These are phyloP conservation scores for Caenorhabditis macrosperma DNA, from an alignment of 2,888 invertebrate species.

Conservation along the genomic window DNA sequence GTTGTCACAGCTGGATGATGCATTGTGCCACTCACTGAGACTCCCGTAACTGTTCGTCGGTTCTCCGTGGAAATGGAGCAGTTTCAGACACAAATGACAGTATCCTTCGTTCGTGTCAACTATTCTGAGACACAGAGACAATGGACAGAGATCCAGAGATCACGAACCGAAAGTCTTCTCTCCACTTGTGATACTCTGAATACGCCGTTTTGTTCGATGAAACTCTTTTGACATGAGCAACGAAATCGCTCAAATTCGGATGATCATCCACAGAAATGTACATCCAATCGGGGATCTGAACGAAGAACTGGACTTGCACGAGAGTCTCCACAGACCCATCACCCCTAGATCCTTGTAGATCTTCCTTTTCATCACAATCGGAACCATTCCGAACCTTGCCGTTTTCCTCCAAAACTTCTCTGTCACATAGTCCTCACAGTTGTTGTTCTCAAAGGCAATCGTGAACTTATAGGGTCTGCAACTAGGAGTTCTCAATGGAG, in stretches of 20 bases:
- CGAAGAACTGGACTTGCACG: neutral
- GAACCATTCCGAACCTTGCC: slow-evolving; percentile 45
- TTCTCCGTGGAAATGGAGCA: neutral
- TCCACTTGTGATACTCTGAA: slow-evolving; percentile 64
- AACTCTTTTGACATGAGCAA: slow-evolving; percentile 40
- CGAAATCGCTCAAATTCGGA: slow-evolving; percentile 41
- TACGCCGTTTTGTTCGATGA: slow-evolving; percentile 48
- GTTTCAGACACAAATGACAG: too few relatives aligned
- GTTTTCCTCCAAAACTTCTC: slow-evolving; percentile 70
- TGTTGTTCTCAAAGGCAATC: slow-evolving; percentile 67
- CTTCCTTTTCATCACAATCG: slow-evolving; percentile 57
- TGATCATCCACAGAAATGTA: slow-evolving; percentile 65
- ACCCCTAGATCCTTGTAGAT: slow-evolving; percentile 60
- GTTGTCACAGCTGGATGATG: slow-evolving; percentile 2
- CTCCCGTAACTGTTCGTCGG: slow-evolving; percentile 9
- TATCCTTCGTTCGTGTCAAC: too few relatives aligned
- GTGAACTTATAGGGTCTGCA: slow-evolving; percentile 64
- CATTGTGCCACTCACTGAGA: slow-evolving; percentile 1
- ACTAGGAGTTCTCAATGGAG: too few relatives aligned
- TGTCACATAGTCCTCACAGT: slow-evolving; percentile 70
- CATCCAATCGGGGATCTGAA: slow-evolving; percentile 60
- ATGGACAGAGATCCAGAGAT: too few relatives aligned
- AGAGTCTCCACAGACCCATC: neutral
- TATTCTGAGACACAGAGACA: too few relatives aligned
- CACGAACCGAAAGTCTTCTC: too few relatives aligned